Base-by-base conservation (phyloP, 2,888 invertebrate species). In the Drosophila meridiana region DNA sequence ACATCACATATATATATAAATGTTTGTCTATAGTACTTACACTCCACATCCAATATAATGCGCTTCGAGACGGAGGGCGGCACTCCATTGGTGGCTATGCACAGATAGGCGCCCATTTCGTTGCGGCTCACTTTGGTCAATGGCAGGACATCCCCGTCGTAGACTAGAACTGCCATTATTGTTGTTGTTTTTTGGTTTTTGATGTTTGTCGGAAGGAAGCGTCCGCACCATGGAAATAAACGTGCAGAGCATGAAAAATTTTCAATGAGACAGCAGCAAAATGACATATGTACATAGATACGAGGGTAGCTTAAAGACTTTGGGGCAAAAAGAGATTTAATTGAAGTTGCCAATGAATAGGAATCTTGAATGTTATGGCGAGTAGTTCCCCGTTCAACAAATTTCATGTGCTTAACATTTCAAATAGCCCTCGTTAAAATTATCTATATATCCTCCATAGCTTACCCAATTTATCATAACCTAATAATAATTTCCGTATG, bases 21-120 rank as follows among this genome's bases (percentile, higher is more conserved):
- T 52, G 57, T 40, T 30, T 42, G 6, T 56, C 26, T 60, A 34
- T 40, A 40, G 30, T 74, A 92, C 93, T 93, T 90, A 97, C 97
- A 97, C 94, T 97, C 97, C 77, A 97, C 97, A 92, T 97, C 97
- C 68, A 97, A 96, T 91, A 97, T 97, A 94, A 98, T 97, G 92
- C 97, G 95, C 94, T 98, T 98, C 93, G 97, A 97, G 92, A 98
- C 97, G 43, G 97, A 97, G 59, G 98, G 98, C 43, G 98, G 98
- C 32, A 98, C 96, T 50, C 97, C 97, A 92, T 98, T 98, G 90
- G 97, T 93, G 80, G 93, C 93, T 77, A 93, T 93, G 86, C 93
- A 93, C 62, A 93, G 88, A 91, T 93, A 93, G 63, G 93, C 93
- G 69, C 93, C 93, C 93, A 93, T 93, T 84, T 98, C 97, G 69